Evolutionary conservation across 1,140 invertebrate species (phyloP).

Genomic region (Euborellia annulipes): DNA sequence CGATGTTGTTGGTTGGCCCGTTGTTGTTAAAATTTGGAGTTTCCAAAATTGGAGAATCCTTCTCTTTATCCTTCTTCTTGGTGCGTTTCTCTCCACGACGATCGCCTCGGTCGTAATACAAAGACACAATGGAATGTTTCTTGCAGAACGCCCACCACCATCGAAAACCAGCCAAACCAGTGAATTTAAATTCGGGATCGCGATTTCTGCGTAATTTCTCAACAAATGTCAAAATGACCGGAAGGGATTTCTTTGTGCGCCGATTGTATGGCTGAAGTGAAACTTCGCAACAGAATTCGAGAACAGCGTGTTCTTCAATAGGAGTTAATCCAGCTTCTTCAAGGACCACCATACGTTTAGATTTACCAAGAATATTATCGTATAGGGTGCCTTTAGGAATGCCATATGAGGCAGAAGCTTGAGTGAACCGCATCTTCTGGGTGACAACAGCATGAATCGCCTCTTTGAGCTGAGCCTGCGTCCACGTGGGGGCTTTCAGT

Average conservation of each 20-base stretch:
- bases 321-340: constrained; percentile 46
- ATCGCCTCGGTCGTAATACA: constrained; percentile 33
- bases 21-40: too few relatives aligned
- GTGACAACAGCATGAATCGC: constrained; percentile 58
- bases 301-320: constrained; percentile 43
- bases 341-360: constrained; percentile 55
- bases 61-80: too few relatives aligned
- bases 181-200: constrained; percentile 46
- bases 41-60: too few relatives aligned
- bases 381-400: constrained; percentile 64
- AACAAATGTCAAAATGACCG: constrained; percentile 45
- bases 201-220: constrained; percentile 39
- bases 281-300: constrained; percentile 59
- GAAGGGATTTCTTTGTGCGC: constrained; percentile 48
- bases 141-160: constrained; percentile 75
- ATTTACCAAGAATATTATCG: constrained; percentile 63
- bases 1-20: too few relatives aligned
- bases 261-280: constrained; percentile 53
- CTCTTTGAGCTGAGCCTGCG: constrained; percentile 51
- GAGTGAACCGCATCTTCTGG: constrained; percentile 59
- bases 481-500: constrained; percentile 59
- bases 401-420: constrained; percentile 49
- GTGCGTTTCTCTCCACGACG: background rate
- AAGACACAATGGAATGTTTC: constrained; percentile 54
- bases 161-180: constrained; percentile 47